Percentiles rank a stretch among this genome's conserved stretches.
Evolutionary conservation across 2,797 vertebrate species (phyloP).

Genomic region (Channallabes apus): DNA sequence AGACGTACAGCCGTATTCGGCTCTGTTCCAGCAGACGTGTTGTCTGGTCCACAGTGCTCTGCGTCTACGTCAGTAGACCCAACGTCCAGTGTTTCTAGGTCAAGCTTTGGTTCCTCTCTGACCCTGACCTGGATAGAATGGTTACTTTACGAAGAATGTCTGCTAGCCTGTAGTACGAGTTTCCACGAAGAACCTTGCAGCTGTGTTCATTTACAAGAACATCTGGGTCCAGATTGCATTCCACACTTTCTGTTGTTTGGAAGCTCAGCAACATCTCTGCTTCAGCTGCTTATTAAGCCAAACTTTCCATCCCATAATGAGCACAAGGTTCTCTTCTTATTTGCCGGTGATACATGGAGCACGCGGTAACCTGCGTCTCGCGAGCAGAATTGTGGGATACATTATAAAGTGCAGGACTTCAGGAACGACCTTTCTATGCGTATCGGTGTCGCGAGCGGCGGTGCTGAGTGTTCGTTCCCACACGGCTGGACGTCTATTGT

Average conservation of each 20-base stretch:
- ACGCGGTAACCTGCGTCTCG: not conserved
- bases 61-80: not conserved
- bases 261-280: not conserved
- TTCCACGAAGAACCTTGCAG: not conserved
- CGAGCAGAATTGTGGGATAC: not conserved
- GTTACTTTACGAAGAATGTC: not conserved
- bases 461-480: not conserved
- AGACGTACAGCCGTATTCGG: not conserved
- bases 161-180: not conserved
- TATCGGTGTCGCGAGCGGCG: not conserved
- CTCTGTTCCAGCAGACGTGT: not conserved
- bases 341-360: not conserved
- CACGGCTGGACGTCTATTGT: not conserved
- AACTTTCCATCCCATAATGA: conserved; percentile 3
- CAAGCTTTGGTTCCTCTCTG: not conserved
- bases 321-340: not conserved
- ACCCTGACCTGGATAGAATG: not conserved
- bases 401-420: not conserved
- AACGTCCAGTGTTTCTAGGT: not conserved
- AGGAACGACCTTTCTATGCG: not conserved
- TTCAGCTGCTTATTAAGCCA: not conserved
- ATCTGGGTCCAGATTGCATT: not conserved
- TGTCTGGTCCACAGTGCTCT: not conserved
- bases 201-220: not conserved
- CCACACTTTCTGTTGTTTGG: not conserved